Evolutionary conservation across 2,113 vertebrate genomes (phyloP).

Genomic region (Antechinus flavipes): DNA sequence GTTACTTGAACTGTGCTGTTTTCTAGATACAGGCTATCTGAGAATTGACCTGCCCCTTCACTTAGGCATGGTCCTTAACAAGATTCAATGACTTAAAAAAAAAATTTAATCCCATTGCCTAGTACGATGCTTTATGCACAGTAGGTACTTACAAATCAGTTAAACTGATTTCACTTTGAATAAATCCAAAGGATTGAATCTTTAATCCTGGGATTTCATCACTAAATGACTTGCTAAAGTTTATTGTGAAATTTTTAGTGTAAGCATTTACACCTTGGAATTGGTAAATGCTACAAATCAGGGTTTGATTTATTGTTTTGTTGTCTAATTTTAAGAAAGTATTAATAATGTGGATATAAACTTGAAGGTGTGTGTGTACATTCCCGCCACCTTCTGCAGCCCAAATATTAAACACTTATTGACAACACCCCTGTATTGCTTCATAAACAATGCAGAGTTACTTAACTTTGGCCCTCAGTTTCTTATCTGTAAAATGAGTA

Average conservation of each 20-base stretch:
- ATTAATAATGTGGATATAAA: background rate
- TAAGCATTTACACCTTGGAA: background rate
- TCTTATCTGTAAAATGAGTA: background rate
- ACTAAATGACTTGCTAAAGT: background rate
- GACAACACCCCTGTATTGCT: background rate
- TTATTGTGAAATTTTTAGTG: background rate
- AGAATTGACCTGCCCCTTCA: no score
- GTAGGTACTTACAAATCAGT: background rate
- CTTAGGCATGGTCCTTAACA: no score
- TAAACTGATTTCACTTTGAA: background rate
- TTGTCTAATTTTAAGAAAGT: background rate
- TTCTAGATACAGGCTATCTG: background rate
- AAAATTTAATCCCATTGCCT: background rate
- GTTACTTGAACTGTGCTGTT: background rate
- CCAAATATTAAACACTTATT: background rate
- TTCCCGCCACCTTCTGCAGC: fast-evolving
- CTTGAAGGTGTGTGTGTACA: background rate
- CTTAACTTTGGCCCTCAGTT: background rate
- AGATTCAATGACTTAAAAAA: no score
- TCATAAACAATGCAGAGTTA: background rate
- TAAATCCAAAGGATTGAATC: background rate
- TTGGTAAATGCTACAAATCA: background rate
- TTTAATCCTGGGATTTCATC: background rate
- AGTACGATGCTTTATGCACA: background rate
- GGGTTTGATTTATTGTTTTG: background rate